Percentiles rank a stretch among this genome's conserved stretches.
Evolutionary conservation across 2,113 vertebrate species (phyloP).

Genomic region (Sterna hirundo): DNA sequence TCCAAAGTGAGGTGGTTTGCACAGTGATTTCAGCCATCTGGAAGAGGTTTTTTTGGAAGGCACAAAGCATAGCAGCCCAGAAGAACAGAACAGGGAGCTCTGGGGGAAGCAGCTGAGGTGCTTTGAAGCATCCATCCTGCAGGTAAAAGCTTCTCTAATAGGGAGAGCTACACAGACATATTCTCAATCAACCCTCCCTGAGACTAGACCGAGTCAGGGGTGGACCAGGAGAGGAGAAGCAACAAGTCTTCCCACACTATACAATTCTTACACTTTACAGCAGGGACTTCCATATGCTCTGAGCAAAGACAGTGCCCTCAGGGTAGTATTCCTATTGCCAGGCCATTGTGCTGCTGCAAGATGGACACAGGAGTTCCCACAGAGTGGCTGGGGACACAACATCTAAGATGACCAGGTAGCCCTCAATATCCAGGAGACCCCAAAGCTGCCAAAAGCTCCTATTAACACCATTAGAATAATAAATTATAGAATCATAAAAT

Average conservation of each 20-base stretch:
- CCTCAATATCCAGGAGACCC: neutral
- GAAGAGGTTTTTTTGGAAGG: neutral
- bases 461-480: rapidly evolving
- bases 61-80: neutral
- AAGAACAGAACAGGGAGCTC: neutral
- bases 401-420: neutral
- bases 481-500: neutral
- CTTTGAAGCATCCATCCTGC: neutral
- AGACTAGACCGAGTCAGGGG: neutral
- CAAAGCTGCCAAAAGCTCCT: neutral
- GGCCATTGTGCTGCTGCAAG: rapidly evolving
- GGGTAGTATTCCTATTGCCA: neutral
- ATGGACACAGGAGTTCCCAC: neutral
- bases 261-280: neutral
- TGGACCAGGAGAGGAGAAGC: neutral
- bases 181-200: neutral
- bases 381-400: neutral
- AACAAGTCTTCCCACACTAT: neutral
- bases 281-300: neutral
- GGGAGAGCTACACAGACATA: neutral
- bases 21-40: neutral
- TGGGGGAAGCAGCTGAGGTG: neutral
- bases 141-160: neutral
- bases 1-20: neutral
- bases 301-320: neutral